These are phyloP conservation scores for Tautogolabrus adspersus DNA, from an alignment of 2,113 vertebrate species.

Conservation along the genomic window DNA sequence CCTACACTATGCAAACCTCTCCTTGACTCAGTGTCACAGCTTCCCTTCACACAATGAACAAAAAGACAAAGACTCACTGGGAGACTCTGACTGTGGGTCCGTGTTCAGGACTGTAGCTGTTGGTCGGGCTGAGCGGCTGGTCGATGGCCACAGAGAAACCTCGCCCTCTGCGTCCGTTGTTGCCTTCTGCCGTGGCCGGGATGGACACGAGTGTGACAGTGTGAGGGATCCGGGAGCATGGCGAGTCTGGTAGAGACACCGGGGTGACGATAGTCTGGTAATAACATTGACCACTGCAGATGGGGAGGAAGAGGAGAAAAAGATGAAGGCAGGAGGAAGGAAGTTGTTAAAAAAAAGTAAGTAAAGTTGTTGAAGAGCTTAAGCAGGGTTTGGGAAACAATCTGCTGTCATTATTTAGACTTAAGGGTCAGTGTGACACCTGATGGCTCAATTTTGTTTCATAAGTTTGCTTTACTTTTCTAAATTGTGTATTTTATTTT, in stretches of 20 bases:
- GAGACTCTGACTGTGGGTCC: constrained; percentile 91
- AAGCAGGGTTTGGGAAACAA: constrained; percentile 17
- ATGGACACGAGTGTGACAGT: constrained; percentile 97
- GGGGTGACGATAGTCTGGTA: constrained; percentile 95
- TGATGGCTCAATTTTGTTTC: constrained; percentile 8
- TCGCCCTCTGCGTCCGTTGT: constrained; percentile 83
- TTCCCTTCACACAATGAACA: neutral
- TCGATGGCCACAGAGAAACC: constrained; percentile 95
- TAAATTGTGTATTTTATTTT: neutral
- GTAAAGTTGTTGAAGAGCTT: constrained; percentile 28
- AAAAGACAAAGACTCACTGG: constrained; percentile 86
- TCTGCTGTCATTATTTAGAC: constrained; percentile 32
- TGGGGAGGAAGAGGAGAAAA: constrained; percentile 7
- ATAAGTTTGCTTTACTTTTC: neutral
- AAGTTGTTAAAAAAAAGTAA: too few relatives aligned
- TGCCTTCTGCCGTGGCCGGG: constrained; percentile 87
- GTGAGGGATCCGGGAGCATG: constrained; percentile 93
- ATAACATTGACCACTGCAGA: constrained; percentile 92
- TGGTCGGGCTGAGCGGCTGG: constrained; percentile 82
- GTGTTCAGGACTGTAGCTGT: constrained; percentile 86
- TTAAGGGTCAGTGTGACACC: neutral
- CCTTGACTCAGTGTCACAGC: neutral
- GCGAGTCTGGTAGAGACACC: constrained; percentile 89
- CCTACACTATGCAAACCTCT: constrained; percentile 9
- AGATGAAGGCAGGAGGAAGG: neutral